phyloP scores from a whole-genome alignment of 2,888 invertebrate species.

The Girardia tigrina region DNA sequence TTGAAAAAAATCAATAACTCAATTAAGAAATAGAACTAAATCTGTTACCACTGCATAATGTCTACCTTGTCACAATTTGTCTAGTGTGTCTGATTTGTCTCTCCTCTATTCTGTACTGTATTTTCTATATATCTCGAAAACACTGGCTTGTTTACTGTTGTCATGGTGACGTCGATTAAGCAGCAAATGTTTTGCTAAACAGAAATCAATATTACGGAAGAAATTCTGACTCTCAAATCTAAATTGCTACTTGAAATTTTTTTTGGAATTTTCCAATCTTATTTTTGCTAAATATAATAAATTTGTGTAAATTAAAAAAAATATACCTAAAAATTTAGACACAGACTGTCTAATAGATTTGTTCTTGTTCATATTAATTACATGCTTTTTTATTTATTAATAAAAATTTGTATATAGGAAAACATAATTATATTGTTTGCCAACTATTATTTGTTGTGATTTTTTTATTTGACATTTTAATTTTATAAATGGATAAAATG shows the following conservation, averaged over 20 bases:
- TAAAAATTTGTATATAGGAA: too few relatives aligned
- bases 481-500: too few relatives aligned
- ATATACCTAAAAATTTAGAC: too few relatives aligned
- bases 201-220: background rate
- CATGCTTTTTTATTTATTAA: too few relatives aligned
- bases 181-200: background rate
- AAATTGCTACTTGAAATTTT: background rate
- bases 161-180: background rate
- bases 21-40: background rate
- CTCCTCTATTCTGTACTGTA: background rate
- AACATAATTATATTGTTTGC: too few relatives aligned
- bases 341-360: too few relatives aligned
- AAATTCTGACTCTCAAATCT: background rate
- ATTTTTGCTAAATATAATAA: too few relatives aligned
- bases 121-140: background rate
- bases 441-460: too few relatives aligned
- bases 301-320: too few relatives aligned
- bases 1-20: background rate
- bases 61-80: background rate
- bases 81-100: background rate
- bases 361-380: too few relatives aligned
- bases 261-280: background rate
- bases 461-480: too few relatives aligned
- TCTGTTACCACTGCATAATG: background rate
- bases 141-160: background rate